Base-by-base conservation (phyloP, 2,888 invertebrate species). In the Cheilosia impressa region DNA sequence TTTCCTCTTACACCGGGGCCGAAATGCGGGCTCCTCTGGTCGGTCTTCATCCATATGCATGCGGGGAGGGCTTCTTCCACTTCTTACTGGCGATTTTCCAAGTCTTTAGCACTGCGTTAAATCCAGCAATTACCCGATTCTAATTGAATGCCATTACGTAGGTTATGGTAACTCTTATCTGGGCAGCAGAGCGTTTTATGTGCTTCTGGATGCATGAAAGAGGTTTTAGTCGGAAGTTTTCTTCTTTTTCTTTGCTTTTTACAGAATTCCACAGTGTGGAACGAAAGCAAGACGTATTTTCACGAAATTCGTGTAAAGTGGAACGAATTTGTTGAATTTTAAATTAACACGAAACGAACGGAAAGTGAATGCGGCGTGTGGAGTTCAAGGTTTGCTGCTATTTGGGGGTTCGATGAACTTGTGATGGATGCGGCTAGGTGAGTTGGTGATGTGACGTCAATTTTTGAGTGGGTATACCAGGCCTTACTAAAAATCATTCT, bases 41-140 rank as follows among this genome's bases (percentile, higher is more conserved):
- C 50, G 4, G 5, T 27, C 47, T 41, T 19, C 65, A 38, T 50
- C 50, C 31, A 27, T 63, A 27, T 31, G 43, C 22, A 72, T 38
- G 17, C 9, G 6, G 17, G 15, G 15, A 17, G 34, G 4, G 38
- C 9, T 38, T 22, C 7, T 17, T 50, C 22, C 27, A 13, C 41
- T 50, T 80, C 57, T 76, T 77, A 76, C 85, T 77, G 77, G 81
- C 85, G 71, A 81, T 72, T 76, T 77, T 81, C 72, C 81, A 85
- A 85, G 76, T 85, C 81, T 85, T 85, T 81, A 85, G 81, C 85
- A 85, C 85, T 85, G 81, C 81, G 76, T 85, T 85, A 85, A 85
- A 85, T 81, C 72, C 68, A 81, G 85, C 81, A 85, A 85, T 85
- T 85, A 85, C 81, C 85, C 72, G 85, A 81, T 85, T 81, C 85